phyloP scores from a whole-genome alignment of 1,140 invertebrate species.

The Leptonema lineaticorne region DNA sequence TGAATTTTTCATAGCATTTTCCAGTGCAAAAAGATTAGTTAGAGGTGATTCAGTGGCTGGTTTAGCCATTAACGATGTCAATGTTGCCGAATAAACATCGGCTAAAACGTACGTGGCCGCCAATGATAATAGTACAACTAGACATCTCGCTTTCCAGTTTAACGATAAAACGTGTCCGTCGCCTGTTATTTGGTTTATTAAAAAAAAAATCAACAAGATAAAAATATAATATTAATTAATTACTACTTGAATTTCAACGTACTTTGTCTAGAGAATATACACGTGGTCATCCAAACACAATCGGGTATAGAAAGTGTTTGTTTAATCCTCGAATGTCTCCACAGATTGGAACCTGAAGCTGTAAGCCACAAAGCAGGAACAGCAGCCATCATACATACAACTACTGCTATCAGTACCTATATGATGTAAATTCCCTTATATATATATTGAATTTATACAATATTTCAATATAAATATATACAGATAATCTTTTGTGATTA shows the following conservation, averaged over 20 bases:
- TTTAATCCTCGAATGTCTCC: conserved; percentile 45
- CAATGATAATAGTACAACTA: conserved; percentile 64
- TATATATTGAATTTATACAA: background rate
- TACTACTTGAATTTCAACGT: no score
- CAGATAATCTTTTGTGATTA: no score
- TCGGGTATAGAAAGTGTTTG: conserved; percentile 42
- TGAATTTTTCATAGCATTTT: conserved; percentile 61
- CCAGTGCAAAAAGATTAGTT: conserved; percentile 61
- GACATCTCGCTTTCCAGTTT: conserved; percentile 61
- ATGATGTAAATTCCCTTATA: background rate
- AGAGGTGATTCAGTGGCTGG: conserved; percentile 65
- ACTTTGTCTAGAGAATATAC: conserved; percentile 69
- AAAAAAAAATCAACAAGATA: no score
- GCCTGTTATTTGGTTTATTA: no score
- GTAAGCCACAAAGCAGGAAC: conserved; percentile 61
- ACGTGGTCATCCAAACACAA: conserved; percentile 67
- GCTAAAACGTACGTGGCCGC: conserved; percentile 70
- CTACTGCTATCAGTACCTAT: conserved; percentile 63
- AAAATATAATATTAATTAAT: no score
- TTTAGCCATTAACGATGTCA: conserved; percentile 67
- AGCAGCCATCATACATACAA: conserved; percentile 55
- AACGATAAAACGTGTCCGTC: conserved; percentile 57
- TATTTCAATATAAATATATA: background rate
- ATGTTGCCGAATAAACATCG: conserved; percentile 71
- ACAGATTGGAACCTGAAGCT: conserved; percentile 57